Base-by-base conservation (phyloP, 2,888 invertebrate genomes). In the Cephus pulcher region DNA sequence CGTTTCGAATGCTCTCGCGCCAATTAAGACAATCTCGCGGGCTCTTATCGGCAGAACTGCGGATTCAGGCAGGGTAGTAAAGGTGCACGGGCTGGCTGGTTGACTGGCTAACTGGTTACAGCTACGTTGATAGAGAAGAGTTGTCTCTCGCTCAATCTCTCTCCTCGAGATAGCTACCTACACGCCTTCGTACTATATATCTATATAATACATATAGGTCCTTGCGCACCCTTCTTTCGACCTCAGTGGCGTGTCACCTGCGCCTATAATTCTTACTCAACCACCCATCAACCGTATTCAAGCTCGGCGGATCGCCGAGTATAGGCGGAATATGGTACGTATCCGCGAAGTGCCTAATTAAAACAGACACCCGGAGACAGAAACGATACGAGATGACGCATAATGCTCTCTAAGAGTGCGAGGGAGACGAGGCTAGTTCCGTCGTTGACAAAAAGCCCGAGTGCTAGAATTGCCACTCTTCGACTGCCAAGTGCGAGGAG, bases 341-440 rank as follows among this genome's bases (percentile, higher is more conserved):
- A 80, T 76, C 84, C 86, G 88, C 90, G 88, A 92, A 93, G 93
- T 92, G 92, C 92, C 93, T 93, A 93, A 93, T 93, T 93, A 93
- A 91, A 91, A 89, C 90, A 90, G 91, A 92, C 92, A 90, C 89
- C 88, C 88, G 87, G 86, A 89, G 90, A 91, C 88, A 88, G 89
- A 88, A 84, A 82, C 81, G 83, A 82, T 86, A 86, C 84, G 87
- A 86, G 86, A 84, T 82, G 79, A 84, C 81, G 86, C 84, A 89
- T 89, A 87, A 89, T 88, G 84, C 86, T 85, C 85, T 84, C 87
- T 86, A 87, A 86, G 89, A 87, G 89, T 83, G 86, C 84, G 85
- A 89, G 87, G 84, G 89, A 88, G 90, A 90, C 81, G 86, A 81
- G 81, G 83, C 84, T 84, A 88, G 86, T 87, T 88, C 88, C 88